Evolutionary conservation across 2,888 invertebrate species (phyloP), one percentile per base, ranked within the genome.

Genomic region (Phalangium opilio): DNA sequence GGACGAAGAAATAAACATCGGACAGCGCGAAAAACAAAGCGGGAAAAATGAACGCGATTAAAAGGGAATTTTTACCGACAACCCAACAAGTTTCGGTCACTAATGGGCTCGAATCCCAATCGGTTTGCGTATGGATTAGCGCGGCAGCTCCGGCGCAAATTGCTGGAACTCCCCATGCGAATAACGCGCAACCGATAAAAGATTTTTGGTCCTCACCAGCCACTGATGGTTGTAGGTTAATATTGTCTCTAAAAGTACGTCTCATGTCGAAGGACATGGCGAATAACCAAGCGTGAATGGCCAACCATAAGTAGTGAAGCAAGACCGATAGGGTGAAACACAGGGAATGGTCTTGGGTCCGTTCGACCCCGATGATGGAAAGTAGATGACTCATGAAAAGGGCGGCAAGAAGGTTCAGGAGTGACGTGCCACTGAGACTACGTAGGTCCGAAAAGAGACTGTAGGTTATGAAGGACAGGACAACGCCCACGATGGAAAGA

Each of bases 381-480:
- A 77, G 68, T 49, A 78, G 69, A 63, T 78, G 77, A 39, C 75
- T 73, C 73, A 78, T 75, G 64, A 78, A 78, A 50, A 77, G 71
- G 34, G 76, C 74, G 35, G 77, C 76, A 60, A 78, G 64, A 51
- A 78, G 68, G 65, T 78, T 78, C 73, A 78, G 74, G 57, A 78
- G 65, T 14, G 77, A 74, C 51, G 77, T 77, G 35, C 77, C 78
- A 35, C 76, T 75, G 57, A 78, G 66, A 59, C 75, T 77, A 48
- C 77, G 69, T 52, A 77, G 67, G 61, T 78, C 77, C 51, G 77
- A 77, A 64, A 78, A 78, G 59, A 78, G 69, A 61, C 77, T 78
- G 70, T 77, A 77, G 2, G 78, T 78, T 57, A 78, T 77, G 66
- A 78, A 78, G 52, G 78, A 77, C 62, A 78, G 77, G 41, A 77